Percentiles rank a stretch among this genome's conserved stretches.
These are phyloP conservation scores for Zootermopsis nevadensis DNA, from an alignment of 2,888 invertebrate species.

Conservation along the genomic window DNA sequence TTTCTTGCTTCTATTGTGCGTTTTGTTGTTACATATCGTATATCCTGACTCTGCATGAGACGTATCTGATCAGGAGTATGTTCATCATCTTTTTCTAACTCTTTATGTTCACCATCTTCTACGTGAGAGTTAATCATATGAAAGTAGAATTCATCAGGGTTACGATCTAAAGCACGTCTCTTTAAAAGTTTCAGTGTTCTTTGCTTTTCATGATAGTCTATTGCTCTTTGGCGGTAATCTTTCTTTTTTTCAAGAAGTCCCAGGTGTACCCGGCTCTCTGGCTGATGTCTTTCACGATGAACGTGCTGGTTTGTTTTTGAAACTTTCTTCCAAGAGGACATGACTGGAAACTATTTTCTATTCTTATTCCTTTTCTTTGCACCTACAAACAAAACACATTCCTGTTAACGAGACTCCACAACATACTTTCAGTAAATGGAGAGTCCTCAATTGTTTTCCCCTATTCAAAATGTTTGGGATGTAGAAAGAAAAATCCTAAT, in stretches of 20 bases:
- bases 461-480: too few species aligned
- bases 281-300: slow-evolving; percentile 88
- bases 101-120: slow-evolving; percentile 71
- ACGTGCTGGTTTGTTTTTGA: slow-evolving; percentile 86
- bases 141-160: slow-evolving; percentile 98
- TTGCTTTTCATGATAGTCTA: slow-evolving; percentile 85
- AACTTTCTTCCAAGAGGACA: slow-evolving; percentile 93
- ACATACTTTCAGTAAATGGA: too few species aligned
- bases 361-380: too few species aligned
- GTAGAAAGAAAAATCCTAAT: too few species aligned
- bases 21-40: slow-evolving; percentile 89
- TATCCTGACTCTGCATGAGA: slow-evolving; percentile 91
- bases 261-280: slow-evolving; percentile 78
- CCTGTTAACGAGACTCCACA: too few species aligned
- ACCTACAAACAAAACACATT: not conserved
- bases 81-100: slow-evolving; percentile 75
- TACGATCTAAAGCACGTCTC: slow-evolving; percentile 88
- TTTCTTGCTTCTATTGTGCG: slow-evolving; percentile 85
- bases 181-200: slow-evolving; percentile 83
- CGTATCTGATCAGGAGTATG: slow-evolving; percentile 86
- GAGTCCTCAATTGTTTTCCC: too few species aligned
- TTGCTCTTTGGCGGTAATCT: slow-evolving; percentile 83
- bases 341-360: slow-evolving; percentile 58
- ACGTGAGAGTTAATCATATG: slow-evolving; percentile 94
- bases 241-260: slow-evolving; percentile 91